Evolutionary conservation across 2,797 vertebrate species (phyloP).

Genomic region (Strix occidentalis): DNA sequence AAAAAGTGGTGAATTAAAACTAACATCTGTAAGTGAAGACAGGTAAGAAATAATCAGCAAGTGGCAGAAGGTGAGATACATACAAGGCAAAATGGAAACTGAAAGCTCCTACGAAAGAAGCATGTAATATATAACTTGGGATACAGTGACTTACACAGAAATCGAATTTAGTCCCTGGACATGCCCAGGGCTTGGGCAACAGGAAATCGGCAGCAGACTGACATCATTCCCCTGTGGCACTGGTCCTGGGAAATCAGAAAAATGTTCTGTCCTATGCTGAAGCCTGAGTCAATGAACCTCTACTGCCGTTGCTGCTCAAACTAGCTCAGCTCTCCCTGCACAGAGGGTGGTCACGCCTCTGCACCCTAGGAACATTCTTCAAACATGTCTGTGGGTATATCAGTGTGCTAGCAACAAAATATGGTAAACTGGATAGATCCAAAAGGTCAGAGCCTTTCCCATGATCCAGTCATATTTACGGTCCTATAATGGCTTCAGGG

Average conservation of each 20-base stretch:
- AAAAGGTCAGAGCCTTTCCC: not conserved
- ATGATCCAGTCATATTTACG: not conserved
- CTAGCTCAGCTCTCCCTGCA: not conserved
- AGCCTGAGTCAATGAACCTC: not conserved
- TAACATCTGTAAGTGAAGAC: not conserved
- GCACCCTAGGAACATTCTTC: not conserved
- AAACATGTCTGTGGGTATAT: no score
- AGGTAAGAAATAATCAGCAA: not conserved
- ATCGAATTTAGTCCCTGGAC: not conserved
- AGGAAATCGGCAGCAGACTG: not conserved
- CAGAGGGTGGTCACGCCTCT: not conserved
- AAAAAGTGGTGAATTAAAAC: not conserved
- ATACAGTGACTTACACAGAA: not conserved
- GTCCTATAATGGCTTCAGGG: not conserved
- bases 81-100: not conserved
- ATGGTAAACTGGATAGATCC: not conserved
- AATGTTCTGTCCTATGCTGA: not conserved
- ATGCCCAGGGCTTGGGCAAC: no score
- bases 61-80: not conserved
- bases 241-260: not conserved
- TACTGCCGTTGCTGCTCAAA: not conserved
- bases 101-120: not conserved
- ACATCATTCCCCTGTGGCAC: rapidly evolving
- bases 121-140: no score
- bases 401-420: rapidly evolving